Base-by-base conservation (phyloP, 2,888 invertebrate species). In the Aporophyla nigra region DNA sequence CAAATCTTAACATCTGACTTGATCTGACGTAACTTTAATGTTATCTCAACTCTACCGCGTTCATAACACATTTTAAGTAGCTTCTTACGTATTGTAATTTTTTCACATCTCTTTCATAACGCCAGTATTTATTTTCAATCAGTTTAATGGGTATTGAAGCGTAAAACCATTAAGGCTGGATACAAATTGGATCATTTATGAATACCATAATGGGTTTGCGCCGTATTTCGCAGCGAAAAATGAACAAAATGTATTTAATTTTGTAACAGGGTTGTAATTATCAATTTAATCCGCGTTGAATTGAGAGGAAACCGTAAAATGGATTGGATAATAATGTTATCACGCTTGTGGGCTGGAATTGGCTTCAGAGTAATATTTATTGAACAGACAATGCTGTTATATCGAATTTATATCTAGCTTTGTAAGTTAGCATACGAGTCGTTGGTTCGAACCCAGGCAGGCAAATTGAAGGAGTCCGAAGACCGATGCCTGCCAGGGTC, bases 71-170 rank as follows among this genome's bases (percentile, higher is more conserved):
- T n/a, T n/a, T n/a, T n/a, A 54, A 54, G n/a, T 53, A 33, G 3
- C 3, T 46, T 12, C 7, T 40, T n/a, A 62, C n/a, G 5, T 63
- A 24, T 9, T 14, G 7, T 62, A n/a, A 1, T 43, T 43, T 63
- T 74, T 63, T 56, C 46, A 16, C 51, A 33, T 66, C 59, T 58
- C 71, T 43, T 53, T 61, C 51, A 63, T 68, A 59, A 40, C 14
- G 51, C 21, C 12, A 54, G 56, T 78, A 81, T 84, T 86, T 86
- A 76, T 83, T 83, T 85, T 75, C 80, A 86, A 86, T 83, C 80
- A 78, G 67, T 83, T 71, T 69, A 83, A 86, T 86, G 71, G 24
- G 46, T 63, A 76, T 75, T 69, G 80, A 76, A 76, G 63, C 80
- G 62, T 27, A 74, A 74, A 71, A 77, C 71, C 83, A 74, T 78